These are phyloP conservation scores for Ciconia stormi DNA, from an alignment of 2,113 vertebrate species.

Conservation along the genomic window DNA sequence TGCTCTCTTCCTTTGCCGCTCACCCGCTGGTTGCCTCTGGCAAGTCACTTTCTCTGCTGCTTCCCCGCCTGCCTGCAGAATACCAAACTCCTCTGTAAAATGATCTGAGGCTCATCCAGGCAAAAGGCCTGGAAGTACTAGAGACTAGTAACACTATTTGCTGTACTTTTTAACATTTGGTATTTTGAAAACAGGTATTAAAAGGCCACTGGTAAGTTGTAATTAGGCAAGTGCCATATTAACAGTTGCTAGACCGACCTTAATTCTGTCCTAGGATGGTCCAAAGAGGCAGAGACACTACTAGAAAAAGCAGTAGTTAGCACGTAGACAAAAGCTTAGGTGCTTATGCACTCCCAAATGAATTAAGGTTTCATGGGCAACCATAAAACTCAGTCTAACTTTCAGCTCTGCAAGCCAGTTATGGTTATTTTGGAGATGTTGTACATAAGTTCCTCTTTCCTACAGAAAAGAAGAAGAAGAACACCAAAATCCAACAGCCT, in stretches of 20 bases:
- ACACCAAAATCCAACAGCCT: neutral
- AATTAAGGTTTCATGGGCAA: neutral
- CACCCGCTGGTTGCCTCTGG: rapidly evolving
- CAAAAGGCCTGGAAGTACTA: neutral
- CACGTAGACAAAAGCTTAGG: neutral
- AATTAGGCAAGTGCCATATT: neutral
- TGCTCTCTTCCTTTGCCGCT: neutral
- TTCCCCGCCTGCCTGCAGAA: neutral
- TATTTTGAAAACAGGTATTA: neutral
- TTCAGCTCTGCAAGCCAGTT: neutral
- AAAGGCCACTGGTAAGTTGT: neutral
- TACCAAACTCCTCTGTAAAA: neutral
- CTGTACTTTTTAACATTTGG: neutral
- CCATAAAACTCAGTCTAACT: neutral
- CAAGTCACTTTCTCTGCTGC: neutral
- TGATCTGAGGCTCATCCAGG: neutral
- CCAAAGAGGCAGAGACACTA: neutral
- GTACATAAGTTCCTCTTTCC: neutral
- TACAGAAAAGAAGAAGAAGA: neutral
- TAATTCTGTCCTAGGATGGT: neutral
- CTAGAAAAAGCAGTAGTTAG: neutral
- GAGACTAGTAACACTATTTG: neutral
- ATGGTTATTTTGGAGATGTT: neutral
- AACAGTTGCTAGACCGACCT: neutral
- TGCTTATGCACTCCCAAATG: neutral